These are phyloP conservation scores for Oceanodroma leucorhoa DNA, from an alignment of 2,797 vertebrate genomes.

Conservation along the genomic window DNA sequence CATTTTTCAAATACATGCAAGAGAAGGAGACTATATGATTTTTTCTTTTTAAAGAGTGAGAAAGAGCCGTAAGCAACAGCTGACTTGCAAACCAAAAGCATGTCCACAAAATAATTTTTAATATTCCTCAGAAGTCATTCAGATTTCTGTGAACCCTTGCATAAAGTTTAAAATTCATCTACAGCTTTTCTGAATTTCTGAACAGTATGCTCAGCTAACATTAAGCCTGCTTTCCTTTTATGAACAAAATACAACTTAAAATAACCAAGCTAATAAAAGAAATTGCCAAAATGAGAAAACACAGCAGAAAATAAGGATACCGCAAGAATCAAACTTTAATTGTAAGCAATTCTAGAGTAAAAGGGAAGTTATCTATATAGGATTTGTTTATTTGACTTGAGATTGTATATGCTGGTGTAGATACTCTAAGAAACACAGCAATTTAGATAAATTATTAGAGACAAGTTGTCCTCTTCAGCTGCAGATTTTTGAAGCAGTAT, in stretches of 20 bases:
- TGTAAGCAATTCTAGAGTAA: not conserved
- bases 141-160: not conserved
- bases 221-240: not conserved
- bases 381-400: not conserved
- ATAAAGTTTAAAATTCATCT: not conserved
- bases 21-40: not conserved
- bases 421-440: not conserved
- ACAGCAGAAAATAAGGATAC: not conserved
- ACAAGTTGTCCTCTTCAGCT: not conserved
- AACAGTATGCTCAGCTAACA: not conserved
- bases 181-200: not conserved
- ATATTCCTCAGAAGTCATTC: not conserved
- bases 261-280: not conserved
- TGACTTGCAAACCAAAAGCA: not conserved
- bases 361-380: not conserved
- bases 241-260: not conserved
- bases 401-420: not conserved
- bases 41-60: not conserved
- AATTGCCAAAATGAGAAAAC: not conserved
- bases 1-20: not conserved
- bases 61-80: not conserved
- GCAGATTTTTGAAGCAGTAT: not conserved
- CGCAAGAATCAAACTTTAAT: not conserved
- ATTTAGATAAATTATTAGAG: not conserved
- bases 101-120: not conserved